Evolutionary conservation across 2,113 vertebrate species (phyloP).

Genomic region (Sander vitreus): DNA sequence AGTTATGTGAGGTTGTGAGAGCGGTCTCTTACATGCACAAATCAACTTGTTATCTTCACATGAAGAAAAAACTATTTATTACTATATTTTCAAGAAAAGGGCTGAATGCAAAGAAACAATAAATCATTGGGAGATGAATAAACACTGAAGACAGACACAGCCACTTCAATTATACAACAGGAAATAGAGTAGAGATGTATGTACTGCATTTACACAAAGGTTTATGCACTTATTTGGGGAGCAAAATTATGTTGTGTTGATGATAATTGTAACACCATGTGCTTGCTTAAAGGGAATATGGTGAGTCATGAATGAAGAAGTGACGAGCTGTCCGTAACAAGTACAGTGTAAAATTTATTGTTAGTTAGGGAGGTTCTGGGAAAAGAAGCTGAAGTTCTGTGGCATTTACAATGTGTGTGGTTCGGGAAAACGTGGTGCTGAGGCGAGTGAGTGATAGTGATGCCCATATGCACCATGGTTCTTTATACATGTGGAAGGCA

Average conservation of each 20-base stretch:
- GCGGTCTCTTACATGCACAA: neutral
- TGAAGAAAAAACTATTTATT: neutral
- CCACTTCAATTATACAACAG: neutral
- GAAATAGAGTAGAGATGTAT: conserved; percentile 6
- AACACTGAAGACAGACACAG: neutral
- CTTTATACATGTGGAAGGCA: neutral
- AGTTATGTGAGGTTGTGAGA: conserved; percentile 2
- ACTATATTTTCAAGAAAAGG: neutral
- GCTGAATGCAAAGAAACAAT: neutral
- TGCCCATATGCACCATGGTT: neutral
- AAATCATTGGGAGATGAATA: conserved; percentile 12
- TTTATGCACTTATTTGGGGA: neutral
- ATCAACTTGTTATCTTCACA: conserved; percentile 3
- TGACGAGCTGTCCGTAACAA: neutral
- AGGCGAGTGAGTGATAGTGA: neutral
- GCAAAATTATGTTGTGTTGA: no score
- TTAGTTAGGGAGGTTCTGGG: neutral
- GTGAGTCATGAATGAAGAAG: neutral
- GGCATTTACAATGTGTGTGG: neutral
- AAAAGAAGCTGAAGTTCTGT: neutral
- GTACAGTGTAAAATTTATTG: neutral
- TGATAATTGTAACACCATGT: neutral
- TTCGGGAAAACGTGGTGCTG: neutral
- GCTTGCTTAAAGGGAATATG: neutral
- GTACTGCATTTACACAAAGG: neutral